These are phyloP conservation scores for Chaenodraco wilsoni DNA, from an alignment of 2,797 vertebrate species.

Conservation along the genomic window DNA sequence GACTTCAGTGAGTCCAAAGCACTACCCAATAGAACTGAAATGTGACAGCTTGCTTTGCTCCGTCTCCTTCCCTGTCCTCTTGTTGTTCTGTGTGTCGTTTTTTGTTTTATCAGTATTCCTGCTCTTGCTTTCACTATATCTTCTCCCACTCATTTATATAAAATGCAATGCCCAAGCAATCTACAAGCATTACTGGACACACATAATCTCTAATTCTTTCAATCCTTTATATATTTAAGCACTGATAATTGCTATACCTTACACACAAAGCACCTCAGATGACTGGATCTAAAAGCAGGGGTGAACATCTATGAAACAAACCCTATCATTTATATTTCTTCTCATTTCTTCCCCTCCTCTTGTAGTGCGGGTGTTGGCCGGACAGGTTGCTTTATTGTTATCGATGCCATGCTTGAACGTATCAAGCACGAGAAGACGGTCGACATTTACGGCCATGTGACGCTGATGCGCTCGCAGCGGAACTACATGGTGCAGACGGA, in stretches of 20 bases:
- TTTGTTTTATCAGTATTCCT: slow-evolving; percentile 22
- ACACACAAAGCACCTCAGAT: not conserved
- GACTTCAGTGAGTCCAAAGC: slow-evolving; percentile 55
- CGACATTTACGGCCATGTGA: slow-evolving; percentile 97
- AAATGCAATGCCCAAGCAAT: slow-evolving; percentile 32
- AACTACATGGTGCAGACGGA: slow-evolving; percentile 99
- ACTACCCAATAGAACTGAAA: slow-evolving; percentile 55
- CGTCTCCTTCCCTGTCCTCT: slow-evolving; percentile 41
- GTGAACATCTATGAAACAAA: not conserved
- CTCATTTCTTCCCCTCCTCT: not conserved
- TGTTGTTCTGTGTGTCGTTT: slow-evolving; percentile 50
- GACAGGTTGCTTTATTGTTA: slow-evolving; percentile 98
- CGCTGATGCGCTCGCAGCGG: slow-evolving; percentile 95
- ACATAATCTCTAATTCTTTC: slow-evolving; percentile 29
- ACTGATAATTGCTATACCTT: slow-evolving; percentile 12
- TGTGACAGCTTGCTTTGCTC: slow-evolving; percentile 53
- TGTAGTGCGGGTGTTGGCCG: slow-evolving; percentile 93
- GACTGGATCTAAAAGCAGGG: not conserved
- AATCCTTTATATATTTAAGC: slow-evolving; percentile 20
- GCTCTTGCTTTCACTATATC: slow-evolving; percentile 10
- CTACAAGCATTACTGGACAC: slow-evolving; percentile 21
- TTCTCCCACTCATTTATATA: slow-evolving; percentile 46
- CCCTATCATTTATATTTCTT: not conserved
- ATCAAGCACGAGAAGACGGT: slow-evolving; percentile 98
- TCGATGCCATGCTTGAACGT: slow-evolving; percentile 97